Base-by-base conservation (phyloP, 1,140 invertebrate genomes). In the Drosophila paulistorum region DNA sequence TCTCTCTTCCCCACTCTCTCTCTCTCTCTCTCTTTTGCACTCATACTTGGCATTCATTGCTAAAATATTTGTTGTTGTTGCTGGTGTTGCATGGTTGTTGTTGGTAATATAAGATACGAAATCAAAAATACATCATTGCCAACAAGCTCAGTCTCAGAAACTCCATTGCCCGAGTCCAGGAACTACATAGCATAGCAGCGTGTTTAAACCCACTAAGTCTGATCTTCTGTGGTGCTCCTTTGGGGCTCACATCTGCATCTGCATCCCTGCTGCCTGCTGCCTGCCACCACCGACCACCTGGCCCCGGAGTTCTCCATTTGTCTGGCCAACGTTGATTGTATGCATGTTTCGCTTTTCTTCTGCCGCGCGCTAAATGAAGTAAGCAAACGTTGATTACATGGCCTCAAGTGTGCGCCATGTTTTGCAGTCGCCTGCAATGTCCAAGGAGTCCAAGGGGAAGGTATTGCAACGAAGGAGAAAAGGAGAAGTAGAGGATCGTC, bases 31-130 rank as follows among this genome's bases (percentile, higher is more conserved):
- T 26, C 23, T 26, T 0, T 26, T 26, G 3, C 23, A 26, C 23
- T 26, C 23, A 26, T 26, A 26, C 23, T 26, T 26, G 23, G 23
- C 23, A 26, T 26, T 26, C 23, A 26, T 26, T 26, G 23, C 23
- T 26, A 26, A 26, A 26, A 26, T 26, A 26, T 26, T 26, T 82
- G 79, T 74, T 60, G 81, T 81, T 81, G 67, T 68, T 58, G 35
- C 11, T 58, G 68, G 13, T 68, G 71, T 37, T 37, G 11, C 10
- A 13, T 39, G 11, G 10, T 37, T 73, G 54, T 67, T 89, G 84
- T 89, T 89, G 85, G 84, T 89, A 89, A 89, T 89, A 89, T 89
- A 89, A 89, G 84, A 89, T 89, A 89, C 85, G 85, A 89, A 89
- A 89, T 89, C 84, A 89, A 89, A 89, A 89, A 89, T 89, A 89